Percentiles rank a stretch among this genome's conserved stretches.
These are phyloP conservation scores for Caretta caretta DNA, from an alignment of 2,113 vertebrate species.

Conservation along the genomic window DNA sequence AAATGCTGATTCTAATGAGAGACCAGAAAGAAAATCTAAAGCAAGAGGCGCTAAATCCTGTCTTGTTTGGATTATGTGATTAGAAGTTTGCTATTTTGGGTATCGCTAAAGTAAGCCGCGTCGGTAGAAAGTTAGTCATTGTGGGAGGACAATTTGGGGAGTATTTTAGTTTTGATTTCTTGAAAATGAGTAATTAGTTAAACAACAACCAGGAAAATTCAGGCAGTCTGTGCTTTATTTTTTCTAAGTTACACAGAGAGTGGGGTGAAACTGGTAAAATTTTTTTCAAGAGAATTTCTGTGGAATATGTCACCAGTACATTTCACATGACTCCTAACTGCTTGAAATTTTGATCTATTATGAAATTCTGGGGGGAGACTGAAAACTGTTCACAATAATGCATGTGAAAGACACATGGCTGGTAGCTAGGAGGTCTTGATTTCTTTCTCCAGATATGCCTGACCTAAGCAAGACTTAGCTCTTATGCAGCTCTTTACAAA, in stretches of 20 bases:
- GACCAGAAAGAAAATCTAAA: slow-evolving; percentile 24
- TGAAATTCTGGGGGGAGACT: background rate
- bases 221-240: slow-evolving; percentile 9
- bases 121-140: slow-evolving; percentile 28
- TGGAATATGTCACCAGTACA: background rate
- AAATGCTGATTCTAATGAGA: slow-evolving; percentile 4
- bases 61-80: slow-evolving; percentile 48
- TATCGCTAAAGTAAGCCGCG: slow-evolving; percentile 1
- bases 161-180: slow-evolving; percentile 26
- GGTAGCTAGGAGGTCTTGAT: background rate
- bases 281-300: slow-evolving; percentile 3
- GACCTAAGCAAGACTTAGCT: background rate
- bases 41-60: slow-evolving; percentile 14
- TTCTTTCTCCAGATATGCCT: background rate
- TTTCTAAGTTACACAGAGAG: background rate
- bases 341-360: background rate
- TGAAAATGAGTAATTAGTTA: slow-evolving; percentile 3
- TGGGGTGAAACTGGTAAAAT: background rate
- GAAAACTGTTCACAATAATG: background rate
- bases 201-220: background rate
- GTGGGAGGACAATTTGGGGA: slow-evolving; percentile 30
- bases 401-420: background rate
- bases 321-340: background rate
- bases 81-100: slow-evolving; percentile 54
- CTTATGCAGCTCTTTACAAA: background rate